These are phyloP conservation scores for Pissodes strobi DNA, from an alignment of 1,140 invertebrate genomes.

Conservation along the genomic window DNA sequence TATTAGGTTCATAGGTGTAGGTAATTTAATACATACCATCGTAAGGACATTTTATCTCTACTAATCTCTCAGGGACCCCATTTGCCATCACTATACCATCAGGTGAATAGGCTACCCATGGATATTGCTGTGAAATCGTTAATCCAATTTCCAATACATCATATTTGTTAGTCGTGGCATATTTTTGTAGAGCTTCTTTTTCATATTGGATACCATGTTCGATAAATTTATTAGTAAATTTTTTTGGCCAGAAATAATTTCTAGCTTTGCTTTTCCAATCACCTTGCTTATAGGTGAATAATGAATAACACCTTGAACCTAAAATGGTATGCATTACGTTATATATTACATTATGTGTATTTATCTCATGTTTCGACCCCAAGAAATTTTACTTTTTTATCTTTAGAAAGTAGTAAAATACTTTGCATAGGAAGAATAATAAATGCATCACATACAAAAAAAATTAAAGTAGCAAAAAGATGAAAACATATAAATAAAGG, in stretches of 20 bases:
- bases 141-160: slow-evolving; percentile 5
- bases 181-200: slow-evolving; percentile 2
- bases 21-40: slow-evolving; percentile 4
- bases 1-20: no score
- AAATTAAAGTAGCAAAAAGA: no score
- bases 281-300: slow-evolving; percentile 24
- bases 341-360: no score
- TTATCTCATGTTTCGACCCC: no score
- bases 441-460: no score
- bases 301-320: slow-evolving; percentile 20
- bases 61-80: neutral
- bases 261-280: slow-evolving; percentile 18
- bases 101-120: slow-evolving; percentile 21
- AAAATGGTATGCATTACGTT: no score
- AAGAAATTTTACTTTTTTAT: no score
- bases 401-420: no score
- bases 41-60: slow-evolving; percentile 27
- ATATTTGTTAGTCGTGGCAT: neutral
- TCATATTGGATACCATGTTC: slow-evolving; percentile 22
- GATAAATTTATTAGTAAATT: slow-evolving; percentile 21
- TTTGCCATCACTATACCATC: slow-evolving; percentile 14
- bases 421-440: no score
- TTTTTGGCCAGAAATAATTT: slow-evolving; percentile 22
- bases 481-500: no score
- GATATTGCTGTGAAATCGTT: slow-evolving; percentile 1